Percentiles rank a stretch among this genome's conserved stretches.
Conservation (phyloP, 2,113 vertebrate genomes). For the Theropithecus gelada region DNA sequence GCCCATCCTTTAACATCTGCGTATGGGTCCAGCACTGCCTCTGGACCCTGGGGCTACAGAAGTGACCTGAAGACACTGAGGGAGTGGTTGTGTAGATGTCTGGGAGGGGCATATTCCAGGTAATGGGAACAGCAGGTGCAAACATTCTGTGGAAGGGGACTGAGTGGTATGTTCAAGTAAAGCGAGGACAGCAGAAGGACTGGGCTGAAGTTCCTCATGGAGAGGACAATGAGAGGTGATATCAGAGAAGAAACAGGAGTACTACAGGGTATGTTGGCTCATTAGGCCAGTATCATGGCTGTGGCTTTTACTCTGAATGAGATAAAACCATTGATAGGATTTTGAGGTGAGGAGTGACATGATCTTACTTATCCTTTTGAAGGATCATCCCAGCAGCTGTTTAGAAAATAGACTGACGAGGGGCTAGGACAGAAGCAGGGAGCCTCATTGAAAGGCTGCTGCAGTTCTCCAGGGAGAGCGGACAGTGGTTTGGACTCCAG, state of each 20-base stretch:
- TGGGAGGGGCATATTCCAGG: background rate
- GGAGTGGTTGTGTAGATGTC: background rate
- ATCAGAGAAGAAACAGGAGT: background rate
- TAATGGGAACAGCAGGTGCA: no score
- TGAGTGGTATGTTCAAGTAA: accelerated
- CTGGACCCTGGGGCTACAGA: no score
- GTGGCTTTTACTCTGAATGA: background rate
- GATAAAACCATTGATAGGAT: background rate
- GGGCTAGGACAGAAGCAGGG: background rate
- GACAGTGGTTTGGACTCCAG: background rate
- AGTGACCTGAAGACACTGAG: background rate
- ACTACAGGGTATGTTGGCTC: accelerated
- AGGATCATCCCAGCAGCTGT: background rate
- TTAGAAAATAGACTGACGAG: background rate
- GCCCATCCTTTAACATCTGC: background rate
- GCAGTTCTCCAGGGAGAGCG: background rate
- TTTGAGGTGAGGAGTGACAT: background rate
- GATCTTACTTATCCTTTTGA: background rate
- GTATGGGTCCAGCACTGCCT: background rate
- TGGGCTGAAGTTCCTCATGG: background rate
- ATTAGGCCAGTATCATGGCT: accelerated
- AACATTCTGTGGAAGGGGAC: background rate
- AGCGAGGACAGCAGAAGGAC: accelerated
- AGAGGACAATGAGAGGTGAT: background rate
- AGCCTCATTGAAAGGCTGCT: no score